Base-by-base conservation (phyloP, 1,140 invertebrate genomes). In the Coptotermes formosanus region DNA sequence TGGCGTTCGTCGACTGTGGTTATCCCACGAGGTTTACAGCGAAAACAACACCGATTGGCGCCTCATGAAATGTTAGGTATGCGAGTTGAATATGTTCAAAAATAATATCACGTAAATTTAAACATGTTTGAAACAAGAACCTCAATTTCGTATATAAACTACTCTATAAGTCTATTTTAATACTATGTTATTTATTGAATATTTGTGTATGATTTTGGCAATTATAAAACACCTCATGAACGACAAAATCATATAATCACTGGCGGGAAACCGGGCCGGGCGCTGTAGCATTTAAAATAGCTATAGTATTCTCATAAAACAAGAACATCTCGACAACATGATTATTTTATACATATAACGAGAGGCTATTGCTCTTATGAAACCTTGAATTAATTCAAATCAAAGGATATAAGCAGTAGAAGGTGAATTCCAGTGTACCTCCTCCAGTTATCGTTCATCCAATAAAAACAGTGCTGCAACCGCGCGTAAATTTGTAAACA, bases 401-500 rank as follows among this genome's bases (percentile, higher is more conserved):
- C n/a, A 30, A 30, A 75, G 25, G 30, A 75, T 75, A 3, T 75
- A 75, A 25, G 16, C 25, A 75, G 64, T 6, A 75, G 64, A 75
- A 75, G 25, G n/a, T 75, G 9, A 8, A 11, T 75, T 30, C n/a
- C n/a, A 12, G 25, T 75, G 19, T 32, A 45, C 48, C 83, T 84
- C 85, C 59, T 14, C 16, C 55, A 11, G 0, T 25, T 9, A 64
- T 21, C 2, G 25, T 85, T 64, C 32, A 43, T 14, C 85, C 59
- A 85, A 44, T 85, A n/a, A 82, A 25, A 44, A 81, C 38, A 43
- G 25, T 44, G 32, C 43, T 43, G 32, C 2, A 85, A 85, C 43
- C 55, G 64, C 85, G 85, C 85, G 85, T 38, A 85, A 85, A 85
- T 85, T 85, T 85, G 64, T 85, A 85, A 69, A 85, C 85, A 30